phyloP scores from a whole-genome alignment of 2,888 invertebrate species.

The Nemapogon koenigi region DNA sequence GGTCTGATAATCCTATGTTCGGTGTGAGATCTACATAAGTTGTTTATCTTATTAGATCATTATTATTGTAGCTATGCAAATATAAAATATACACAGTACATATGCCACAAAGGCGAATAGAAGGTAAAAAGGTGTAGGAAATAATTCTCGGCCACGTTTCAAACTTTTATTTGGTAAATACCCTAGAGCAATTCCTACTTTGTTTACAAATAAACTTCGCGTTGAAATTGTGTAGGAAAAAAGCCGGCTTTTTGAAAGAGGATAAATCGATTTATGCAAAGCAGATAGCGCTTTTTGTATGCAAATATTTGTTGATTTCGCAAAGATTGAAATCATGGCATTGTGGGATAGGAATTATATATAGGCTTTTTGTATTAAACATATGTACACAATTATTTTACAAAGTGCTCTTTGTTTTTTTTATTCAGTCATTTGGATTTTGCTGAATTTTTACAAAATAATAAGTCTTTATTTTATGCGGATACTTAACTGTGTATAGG shows the following conservation, averaged over 20 bases:
- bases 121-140: conserved; percentile 16
- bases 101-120: no score
- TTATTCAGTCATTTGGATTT: no score
- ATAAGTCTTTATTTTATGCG: no score
- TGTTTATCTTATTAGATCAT: no score
- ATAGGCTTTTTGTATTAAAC: background rate
- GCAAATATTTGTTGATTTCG: conserved; percentile 60
- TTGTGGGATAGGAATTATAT: conserved; percentile 48
- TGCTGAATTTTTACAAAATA: no score
- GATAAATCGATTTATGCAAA: conserved; percentile 64
- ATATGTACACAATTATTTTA: no score
- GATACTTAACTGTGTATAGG: no score
- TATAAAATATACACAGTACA: no score
- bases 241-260: conserved; percentile 48
- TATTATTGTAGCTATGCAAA: no score
- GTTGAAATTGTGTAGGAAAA: conserved; percentile 57
- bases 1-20: no score
- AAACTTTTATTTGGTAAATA: conserved; percentile 56
- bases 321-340: conserved; percentile 57
- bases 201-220: conserved; percentile 60
- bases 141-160: conserved; percentile 40
- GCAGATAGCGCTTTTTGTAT: conserved; percentile 61
- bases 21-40: no score
- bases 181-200: conserved; percentile 57
- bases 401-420: no score